phyloP scores from a whole-genome alignment of 2,797 vertebrate species.

The Apodemus agrarius region DNA sequence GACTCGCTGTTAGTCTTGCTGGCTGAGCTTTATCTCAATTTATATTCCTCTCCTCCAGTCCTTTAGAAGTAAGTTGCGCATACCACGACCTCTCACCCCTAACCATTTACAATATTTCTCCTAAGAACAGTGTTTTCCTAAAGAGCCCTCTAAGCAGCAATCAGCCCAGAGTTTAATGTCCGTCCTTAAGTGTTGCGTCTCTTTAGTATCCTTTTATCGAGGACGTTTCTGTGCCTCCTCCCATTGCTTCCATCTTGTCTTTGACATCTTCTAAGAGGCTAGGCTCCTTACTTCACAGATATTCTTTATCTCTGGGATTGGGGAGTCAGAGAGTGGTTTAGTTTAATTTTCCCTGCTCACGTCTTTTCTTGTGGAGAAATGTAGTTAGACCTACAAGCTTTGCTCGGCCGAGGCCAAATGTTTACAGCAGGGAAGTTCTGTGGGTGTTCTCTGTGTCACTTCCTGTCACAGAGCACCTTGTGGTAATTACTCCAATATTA shows the following conservation, averaged over 20 bases:
- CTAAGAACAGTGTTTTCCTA: conserved; percentile 25
- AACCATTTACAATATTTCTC: not conserved
- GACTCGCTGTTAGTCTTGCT: not conserved
- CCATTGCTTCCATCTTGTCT: not conserved
- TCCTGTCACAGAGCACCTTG: conserved; percentile 1
- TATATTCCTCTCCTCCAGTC: not conserved
- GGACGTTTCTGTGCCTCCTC: not conserved
- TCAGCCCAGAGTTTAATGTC: conserved; percentile 6
- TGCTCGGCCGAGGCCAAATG: not conserved
- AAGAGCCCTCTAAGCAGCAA: not conserved
- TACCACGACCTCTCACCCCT: conserved; percentile 1
- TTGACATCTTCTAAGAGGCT: conserved; percentile 6
- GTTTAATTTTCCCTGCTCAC: not conserved
- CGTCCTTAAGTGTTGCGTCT: not conserved
- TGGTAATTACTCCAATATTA: not conserved
- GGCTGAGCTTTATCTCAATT: conserved; percentile 42
- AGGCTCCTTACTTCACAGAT: not conserved
- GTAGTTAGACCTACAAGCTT: conserved; percentile 14
- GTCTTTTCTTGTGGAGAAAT: conserved; percentile 32
- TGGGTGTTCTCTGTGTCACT: conserved; percentile 32
- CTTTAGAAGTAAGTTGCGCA: conserved; percentile 29
- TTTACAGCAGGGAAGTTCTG: conserved; percentile 55
- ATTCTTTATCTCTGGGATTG: conserved; percentile 1
- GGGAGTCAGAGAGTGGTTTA: not conserved
- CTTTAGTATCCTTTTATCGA: conserved; percentile 4